These are phyloP conservation scores for Thyatira batis DNA, from an alignment of 2,888 invertebrate species.

Conservation along the genomic window DNA sequence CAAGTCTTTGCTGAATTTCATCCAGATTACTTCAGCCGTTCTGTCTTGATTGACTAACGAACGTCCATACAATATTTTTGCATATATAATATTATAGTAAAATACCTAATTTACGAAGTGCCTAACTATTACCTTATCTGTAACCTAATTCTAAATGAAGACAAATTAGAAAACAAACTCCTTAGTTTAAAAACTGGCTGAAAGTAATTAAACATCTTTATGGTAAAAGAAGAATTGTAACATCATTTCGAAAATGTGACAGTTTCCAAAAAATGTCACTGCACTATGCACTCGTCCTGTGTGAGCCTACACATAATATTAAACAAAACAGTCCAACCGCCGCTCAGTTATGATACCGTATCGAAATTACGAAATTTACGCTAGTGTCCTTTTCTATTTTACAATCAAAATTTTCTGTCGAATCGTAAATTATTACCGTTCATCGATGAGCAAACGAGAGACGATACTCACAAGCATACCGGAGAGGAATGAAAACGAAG, in stretches of 20 bases:
- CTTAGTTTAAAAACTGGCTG: not conserved
- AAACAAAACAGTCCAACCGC: constrained; percentile 33
- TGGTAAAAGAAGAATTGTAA: not conserved
- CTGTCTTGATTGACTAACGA: too few species aligned
- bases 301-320: constrained; percentile 22
- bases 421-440: constrained; percentile 24
- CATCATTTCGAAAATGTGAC: constrained; percentile 5
- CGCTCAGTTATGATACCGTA: constrained; percentile 61
- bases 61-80: too few species aligned
- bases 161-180: not conserved
- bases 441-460: constrained; percentile 42
- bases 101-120: too few species aligned
- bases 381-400: constrained; percentile 53
- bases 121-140: too few species aligned
- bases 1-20: too few species aligned
- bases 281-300: constrained; percentile 45
- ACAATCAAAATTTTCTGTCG: constrained; percentile 56
- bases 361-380: constrained; percentile 61
- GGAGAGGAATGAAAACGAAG: constrained; percentile 54
- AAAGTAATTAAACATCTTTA: not conserved
- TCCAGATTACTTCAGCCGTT: too few species aligned
- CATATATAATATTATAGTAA: too few species aligned
- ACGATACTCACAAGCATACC: constrained; percentile 55
- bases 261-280: constrained; percentile 50
- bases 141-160: too few species aligned